Conservation (phyloP, 2,888 invertebrate species). For the Eumacrocentrus americanus region DNA sequence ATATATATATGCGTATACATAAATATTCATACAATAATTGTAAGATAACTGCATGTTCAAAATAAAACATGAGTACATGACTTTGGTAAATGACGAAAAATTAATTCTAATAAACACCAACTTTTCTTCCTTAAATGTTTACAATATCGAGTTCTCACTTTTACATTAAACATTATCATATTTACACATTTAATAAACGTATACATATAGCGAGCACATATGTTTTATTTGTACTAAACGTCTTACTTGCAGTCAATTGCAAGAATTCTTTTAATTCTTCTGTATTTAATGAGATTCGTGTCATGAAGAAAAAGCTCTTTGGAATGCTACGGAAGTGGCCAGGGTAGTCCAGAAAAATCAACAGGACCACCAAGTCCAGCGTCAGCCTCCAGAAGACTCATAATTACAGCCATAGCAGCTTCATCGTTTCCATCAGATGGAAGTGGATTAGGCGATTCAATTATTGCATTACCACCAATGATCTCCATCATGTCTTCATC, state of each 20-base stretch:
- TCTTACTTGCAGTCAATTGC: slow-evolving; percentile 5
- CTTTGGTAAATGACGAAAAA: background rate
- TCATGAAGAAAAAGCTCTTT: slow-evolving; percentile 1
- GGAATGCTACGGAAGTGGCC: slow-evolving; percentile 73
- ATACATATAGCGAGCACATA: background rate
- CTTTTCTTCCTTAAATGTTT: background rate
- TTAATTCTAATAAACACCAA: background rate
- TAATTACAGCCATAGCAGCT: slow-evolving; percentile 90
- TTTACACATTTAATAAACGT: slow-evolving; percentile 20
- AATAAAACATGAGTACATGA: background rate
- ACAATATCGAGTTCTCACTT: background rate
- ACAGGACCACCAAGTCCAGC: slow-evolving; percentile 87
- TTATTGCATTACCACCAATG: slow-evolving; percentile 64
- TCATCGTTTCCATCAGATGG: slow-evolving; percentile 81
- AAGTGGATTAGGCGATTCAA: slow-evolving; percentile 61
- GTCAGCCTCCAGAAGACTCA: slow-evolving; percentile 88
- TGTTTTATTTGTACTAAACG: slow-evolving; percentile 12
- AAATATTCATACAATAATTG: background rate
- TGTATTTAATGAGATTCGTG: background rate
- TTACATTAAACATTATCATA: background rate
- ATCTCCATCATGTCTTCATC: slow-evolving; percentile 68
- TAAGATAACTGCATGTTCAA: background rate
- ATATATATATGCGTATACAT: no score
- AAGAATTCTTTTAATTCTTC: background rate
- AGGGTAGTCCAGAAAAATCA: slow-evolving; percentile 84